phyloP scores from a whole-genome alignment of 2,113 vertebrate genomes.

The Aspiorhynchus laticeps region DNA sequence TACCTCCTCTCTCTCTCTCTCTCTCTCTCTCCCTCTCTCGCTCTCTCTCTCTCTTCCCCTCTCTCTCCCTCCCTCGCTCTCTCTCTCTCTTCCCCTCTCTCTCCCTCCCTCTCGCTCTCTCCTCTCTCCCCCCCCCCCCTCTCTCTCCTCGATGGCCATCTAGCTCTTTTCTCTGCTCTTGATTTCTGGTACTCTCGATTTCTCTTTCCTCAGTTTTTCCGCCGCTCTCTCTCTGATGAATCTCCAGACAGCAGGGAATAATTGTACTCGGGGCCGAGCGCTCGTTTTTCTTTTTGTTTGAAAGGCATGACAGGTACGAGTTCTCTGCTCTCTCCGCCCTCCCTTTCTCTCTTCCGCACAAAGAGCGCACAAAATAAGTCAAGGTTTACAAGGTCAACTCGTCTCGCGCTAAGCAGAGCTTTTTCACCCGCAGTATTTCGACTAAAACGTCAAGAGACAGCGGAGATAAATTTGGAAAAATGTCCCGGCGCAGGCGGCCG shows the following conservation, averaged over 20 bases:
- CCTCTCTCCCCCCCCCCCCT: slow-evolving; percentile 32
- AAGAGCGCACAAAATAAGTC: slow-evolving; percentile 77
- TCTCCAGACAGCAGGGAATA: slow-evolving; percentile 80
- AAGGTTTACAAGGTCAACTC: slow-evolving; percentile 79
- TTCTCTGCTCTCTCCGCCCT: slow-evolving; percentile 41
- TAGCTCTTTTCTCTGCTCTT: background rate
- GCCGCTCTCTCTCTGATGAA: slow-evolving; percentile 71
- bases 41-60: slow-evolving; percentile 50
- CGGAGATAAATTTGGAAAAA: slow-evolving; percentile 64
- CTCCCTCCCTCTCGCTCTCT: too few relatives aligned
- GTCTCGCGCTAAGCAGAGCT: slow-evolving; percentile 70
- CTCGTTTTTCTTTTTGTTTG: slow-evolving; percentile 82
- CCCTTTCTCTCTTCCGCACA: slow-evolving; percentile 57
- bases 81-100: too few relatives aligned
- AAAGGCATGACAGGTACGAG: slow-evolving; percentile 78
- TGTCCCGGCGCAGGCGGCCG: background rate
- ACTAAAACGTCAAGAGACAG: slow-evolving; percentile 68
- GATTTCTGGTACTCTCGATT: slow-evolving; percentile 56
- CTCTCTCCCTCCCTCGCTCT: slow-evolving; percentile 59
- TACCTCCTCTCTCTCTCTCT: slow-evolving; percentile 65
- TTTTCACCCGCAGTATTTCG: slow-evolving; percentile 68
- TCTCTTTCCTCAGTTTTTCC: background rate
- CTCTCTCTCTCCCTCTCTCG: slow-evolving; percentile 27
- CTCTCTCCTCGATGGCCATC: slow-evolving; percentile 51
- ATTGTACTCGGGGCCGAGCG: slow-evolving; percentile 80